Evolutionary conservation across 2,113 vertebrate species (phyloP), one percentile per base, ranked within the genome.

Genomic region (Myocastor coypus): DNA sequence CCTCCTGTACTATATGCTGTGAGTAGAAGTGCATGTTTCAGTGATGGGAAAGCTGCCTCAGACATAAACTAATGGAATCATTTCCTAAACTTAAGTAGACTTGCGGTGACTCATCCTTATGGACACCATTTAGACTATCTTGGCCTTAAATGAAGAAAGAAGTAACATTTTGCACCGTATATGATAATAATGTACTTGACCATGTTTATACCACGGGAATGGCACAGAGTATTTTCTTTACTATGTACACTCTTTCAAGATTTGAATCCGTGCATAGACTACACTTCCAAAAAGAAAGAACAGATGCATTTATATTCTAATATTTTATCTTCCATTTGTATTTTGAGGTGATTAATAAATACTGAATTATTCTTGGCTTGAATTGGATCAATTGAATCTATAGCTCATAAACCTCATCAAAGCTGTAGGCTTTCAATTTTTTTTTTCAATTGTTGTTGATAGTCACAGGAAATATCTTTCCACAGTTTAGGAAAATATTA

Each of bases 301-400:
- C 40, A 82, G 81, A 69, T 71, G 59, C 2, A 52, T 68, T 83
- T 80, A 32, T 42, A 80, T 94, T 92, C 17, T 73, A 92, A 90
- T 50, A 32, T 86, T 68, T 92, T 83, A 59, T 81, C 28, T 61
- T 89, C 78, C 12, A 22, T 89, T 28, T 91, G 5, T 89, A 69
- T 83, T 91, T 94, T 92, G 52, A 68, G 24, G 30, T 50, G 40
- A 78, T 89, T 69, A 91, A 52, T 89, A 89, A 96, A 46, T 64
- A 61, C 14, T 73, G 16, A 84, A 68, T 84, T 92, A 40, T 59
- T 87, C 28, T 87, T 61, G 34, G 1, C 17, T 90, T 93, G 90
- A 90, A 83, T 92, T 83, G 75, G 46, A 91, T n/a, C 34, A 19
- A 5, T 69, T 77, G 26, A 40, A 13, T 77, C 34, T 63, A 14